Evolutionary conservation across 2,888 invertebrate species (phyloP), one percentile per base, ranked within the genome.

Genomic region (Myathropa florea): DNA sequence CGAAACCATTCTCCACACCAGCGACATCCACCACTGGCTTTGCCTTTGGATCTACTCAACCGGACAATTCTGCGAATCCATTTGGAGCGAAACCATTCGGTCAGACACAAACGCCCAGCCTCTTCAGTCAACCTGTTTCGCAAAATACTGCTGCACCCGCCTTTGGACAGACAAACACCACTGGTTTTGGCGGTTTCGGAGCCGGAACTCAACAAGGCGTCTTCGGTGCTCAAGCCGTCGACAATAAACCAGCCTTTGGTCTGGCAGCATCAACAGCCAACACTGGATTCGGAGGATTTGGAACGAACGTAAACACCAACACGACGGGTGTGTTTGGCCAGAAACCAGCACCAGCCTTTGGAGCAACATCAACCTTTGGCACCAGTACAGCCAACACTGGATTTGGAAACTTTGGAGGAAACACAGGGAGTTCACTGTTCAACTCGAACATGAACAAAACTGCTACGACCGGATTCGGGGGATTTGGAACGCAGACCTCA

Each of bases 1-100:
- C 95, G 0, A 95, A 95, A 93, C 94, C 94, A 70, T 94, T 93
- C 88, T 93, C 94, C 67, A 94, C 93, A 14, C 92, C 95, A 3
- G 92, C 94, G 0, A 91, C 93, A 0, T 93, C 92, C 59, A 91
- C 92, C 46, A 89, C 88, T 2, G 90, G 89, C 83, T 65, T 90
- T 91, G 55, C 89, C 12, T 92, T 92, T 88, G 91, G 91, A 1
- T 89, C 90, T 3, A 84, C 91, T 2, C 72, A 89, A 18, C 88
- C 90, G 0, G 92, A 92, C 80, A 89, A 90, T 3, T 89, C 92
- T 0, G 88, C 89, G 24, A 92, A 92, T 89, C 91, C 92, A 0
- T 93, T 93, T 83, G 92, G 92, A 0, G 89, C 91, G 12, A 92
- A 92, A 71, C 89, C 92, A 0, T 92, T 91, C 89, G 94, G 94